These are phyloP conservation scores for Galaxias olidus DNA, from an alignment of 2,797 vertebrate species.

Conservation along the genomic window DNA sequence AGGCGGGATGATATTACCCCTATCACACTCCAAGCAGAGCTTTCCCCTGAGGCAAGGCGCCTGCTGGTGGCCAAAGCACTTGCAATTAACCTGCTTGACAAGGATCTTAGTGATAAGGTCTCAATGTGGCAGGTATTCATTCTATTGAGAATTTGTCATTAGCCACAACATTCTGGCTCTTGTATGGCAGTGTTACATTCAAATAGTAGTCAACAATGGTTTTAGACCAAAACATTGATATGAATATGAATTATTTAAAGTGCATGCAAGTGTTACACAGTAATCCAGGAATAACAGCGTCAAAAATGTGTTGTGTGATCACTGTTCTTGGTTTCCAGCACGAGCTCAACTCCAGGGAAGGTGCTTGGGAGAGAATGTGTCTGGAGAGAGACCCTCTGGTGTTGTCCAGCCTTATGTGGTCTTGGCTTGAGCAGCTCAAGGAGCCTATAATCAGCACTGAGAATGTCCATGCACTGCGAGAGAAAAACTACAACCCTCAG, in stretches of 20 bases:
- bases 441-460: conserved; percentile 85
- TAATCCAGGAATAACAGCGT: too few relatives aligned
- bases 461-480: conserved; percentile 79
- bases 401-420: conserved; percentile 94
- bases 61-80: conserved; percentile 87
- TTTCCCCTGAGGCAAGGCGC: conserved; percentile 77
- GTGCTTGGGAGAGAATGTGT: conserved; percentile 91
- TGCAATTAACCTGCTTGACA: conserved; percentile 75
- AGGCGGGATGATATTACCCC: conserved; percentile 48
- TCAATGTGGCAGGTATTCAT: conserved; percentile 88
- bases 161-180: too few relatives aligned
- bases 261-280: too few relatives aligned
- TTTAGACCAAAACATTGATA: too few relatives aligned
- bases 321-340: conserved; percentile 49
- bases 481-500: conserved; percentile 70
- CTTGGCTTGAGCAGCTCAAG: conserved; percentile 95
- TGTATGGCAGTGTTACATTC: too few relatives aligned
- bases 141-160: too few relatives aligned
- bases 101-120: conserved; percentile 78
- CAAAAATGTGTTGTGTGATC: too few relatives aligned
- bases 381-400: conserved; percentile 87
- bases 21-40: conserved; percentile 73
- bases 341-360: conserved; percentile 90
- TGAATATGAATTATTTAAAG: too few relatives aligned
- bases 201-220: too few relatives aligned